Conservation (phyloP, 2,113 vertebrate species). For the Campylomormyrus numenius region DNA sequence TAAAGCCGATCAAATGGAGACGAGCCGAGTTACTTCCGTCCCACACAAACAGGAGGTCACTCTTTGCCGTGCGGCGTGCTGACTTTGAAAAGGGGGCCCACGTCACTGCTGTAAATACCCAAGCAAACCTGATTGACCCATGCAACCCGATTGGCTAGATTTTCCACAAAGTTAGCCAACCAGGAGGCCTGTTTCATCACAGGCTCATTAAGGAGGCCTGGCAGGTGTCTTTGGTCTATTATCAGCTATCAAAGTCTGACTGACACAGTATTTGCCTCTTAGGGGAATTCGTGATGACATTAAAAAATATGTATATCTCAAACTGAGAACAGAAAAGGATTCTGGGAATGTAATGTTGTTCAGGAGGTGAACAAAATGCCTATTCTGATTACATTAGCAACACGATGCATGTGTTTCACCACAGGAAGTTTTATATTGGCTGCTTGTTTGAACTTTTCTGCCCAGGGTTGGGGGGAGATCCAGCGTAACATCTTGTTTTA, state of each 20-base stretch:
- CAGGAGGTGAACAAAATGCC: not conserved
- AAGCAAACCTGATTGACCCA: conserved; percentile 19
- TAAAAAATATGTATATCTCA: not conserved
- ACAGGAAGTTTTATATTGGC: conserved; percentile 29
- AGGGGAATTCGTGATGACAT: not conserved
- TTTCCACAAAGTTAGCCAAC: conserved; percentile 27
- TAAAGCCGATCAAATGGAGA: conserved; percentile 53
- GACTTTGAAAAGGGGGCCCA: conserved; percentile 42
- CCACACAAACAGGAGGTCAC: conserved; percentile 48
- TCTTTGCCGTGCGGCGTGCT: conserved; percentile 53
- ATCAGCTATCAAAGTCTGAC: conserved; percentile 41
- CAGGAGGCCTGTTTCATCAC: conserved; percentile 28
- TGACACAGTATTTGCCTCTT: conserved; percentile 41
- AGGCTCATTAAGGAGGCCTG: conserved; percentile 8
- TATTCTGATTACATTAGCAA: not conserved
- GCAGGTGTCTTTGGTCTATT: conserved; percentile 9
- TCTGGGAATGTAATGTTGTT: not conserved
- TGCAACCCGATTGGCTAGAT: conserved; percentile 10
- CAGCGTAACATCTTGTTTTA: conserved; percentile 56
- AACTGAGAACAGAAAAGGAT: not conserved
- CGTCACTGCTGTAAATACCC: conserved; percentile 49
- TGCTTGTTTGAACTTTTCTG: conserved; percentile 24
- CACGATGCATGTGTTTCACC: not conserved
- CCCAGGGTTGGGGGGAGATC: conserved; percentile 38
- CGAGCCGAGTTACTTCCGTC: conserved; percentile 53